phyloP scores from a whole-genome alignment of 2,797 vertebrate genomes.

The Morus bassanus region DNA sequence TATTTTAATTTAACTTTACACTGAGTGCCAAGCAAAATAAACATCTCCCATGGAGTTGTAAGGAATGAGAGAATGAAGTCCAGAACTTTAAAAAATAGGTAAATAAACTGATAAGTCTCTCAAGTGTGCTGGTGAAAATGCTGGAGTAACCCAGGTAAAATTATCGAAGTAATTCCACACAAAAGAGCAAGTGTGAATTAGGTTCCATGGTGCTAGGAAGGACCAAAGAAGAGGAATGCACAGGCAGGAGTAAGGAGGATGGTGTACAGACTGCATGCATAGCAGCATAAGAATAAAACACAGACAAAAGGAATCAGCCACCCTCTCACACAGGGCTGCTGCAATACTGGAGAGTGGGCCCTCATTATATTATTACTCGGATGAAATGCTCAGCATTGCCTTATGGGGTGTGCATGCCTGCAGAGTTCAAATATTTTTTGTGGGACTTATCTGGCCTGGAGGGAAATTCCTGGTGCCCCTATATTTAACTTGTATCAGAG shows the following conservation, averaged over 20 bases:
- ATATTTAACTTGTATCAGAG: conserved; percentile 56
- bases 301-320: neutral
- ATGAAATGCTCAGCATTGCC: neutral
- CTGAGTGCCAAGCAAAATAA: neutral
- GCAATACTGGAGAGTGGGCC: neutral
- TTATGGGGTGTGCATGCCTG: conserved; percentile 36
- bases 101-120: neutral
- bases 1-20: neutral
- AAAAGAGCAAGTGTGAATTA: neutral
- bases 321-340: neutral
- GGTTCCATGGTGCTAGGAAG: neutral
- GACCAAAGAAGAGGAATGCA: neutral
- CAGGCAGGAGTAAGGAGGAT: neutral
- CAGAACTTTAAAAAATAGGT: neutral
- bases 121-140: neutral
- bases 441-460: conserved; percentile 49
- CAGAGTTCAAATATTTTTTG: conserved; percentile 56
- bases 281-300: neutral
- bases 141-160: neutral
- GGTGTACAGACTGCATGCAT: neutral
- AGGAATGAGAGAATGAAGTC: neutral
- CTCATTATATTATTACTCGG: neutral
- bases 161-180: neutral
- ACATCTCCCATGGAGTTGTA: neutral
- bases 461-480: conserved; percentile 62